These are phyloP conservation scores for Nothobranchius furzeri DNA, from an alignment of 2,113 vertebrate species.

Conservation along the genomic window DNA sequence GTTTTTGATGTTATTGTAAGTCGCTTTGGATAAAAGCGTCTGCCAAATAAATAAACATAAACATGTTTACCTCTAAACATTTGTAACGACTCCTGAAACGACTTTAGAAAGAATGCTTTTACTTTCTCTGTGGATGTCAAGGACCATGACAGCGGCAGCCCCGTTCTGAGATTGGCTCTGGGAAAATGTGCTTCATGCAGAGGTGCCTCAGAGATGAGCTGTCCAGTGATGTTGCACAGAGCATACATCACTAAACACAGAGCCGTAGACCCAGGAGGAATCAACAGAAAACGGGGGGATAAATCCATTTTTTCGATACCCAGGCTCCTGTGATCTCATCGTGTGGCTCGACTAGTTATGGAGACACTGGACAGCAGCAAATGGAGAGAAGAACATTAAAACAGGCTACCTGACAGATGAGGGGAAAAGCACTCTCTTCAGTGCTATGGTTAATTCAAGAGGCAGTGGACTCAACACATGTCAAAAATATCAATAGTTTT, in stretches of 20 bases:
- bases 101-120: conserved; percentile 39
- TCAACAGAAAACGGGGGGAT: conserved; percentile 60
- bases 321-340: conserved; percentile 64
- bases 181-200: conserved; percentile 64
- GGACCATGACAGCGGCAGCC: conserved; percentile 33
- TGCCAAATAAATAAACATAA: too few relatives aligned
- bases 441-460: conserved; percentile 40
- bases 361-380: conserved; percentile 33
- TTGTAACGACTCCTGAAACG: conserved; percentile 18
- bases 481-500: conserved; percentile 52
- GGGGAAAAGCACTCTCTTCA: conserved; percentile 29
- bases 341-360: conserved; percentile 46
- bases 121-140: conserved; percentile 33
- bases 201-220: conserved; percentile 70
- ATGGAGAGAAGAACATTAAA: conserved; percentile 22
- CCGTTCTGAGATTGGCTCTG: conserved; percentile 57
- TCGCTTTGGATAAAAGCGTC: too few relatives aligned
- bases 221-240: conserved; percentile 61
- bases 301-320: conserved; percentile 73
- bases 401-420: conserved; percentile 18
- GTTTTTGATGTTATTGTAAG: too few relatives aligned
- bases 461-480: conserved; percentile 35
- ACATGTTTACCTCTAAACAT: conserved; percentile 3
- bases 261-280: conserved; percentile 58
- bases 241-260: conserved; percentile 68